Evolutionary conservation across 1,140 invertebrate genomes (phyloP), one percentile per base, ranked within the genome.

Genomic region (Anastrepha ludens): DNA sequence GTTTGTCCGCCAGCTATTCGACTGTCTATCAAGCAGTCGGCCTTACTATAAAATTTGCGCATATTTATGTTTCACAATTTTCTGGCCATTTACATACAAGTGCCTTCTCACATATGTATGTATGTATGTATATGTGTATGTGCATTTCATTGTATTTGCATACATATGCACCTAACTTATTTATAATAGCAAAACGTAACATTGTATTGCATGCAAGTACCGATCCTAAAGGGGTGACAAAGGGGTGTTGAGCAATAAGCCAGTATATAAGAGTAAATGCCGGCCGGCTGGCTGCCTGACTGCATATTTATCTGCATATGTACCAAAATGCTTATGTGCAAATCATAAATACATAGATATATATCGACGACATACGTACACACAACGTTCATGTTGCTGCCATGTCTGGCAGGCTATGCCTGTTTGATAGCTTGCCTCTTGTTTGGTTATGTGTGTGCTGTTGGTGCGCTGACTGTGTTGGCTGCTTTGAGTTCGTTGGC

Each of bases 401-500:
- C 67, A 74, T 74, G 74, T 81, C 74, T 81, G 74, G 50, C 67
- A 78, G 86, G 9, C 67, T 20, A 39, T 20, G 17, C n/a, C 85
- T 86, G 85, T 20, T 15, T 58, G 15, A 55, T 29, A 20, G 55
- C 60, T 17, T 85, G 44, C 55, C 47, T 62, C 13, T 29, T 58
- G 2, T 55, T 81, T 20, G n/a, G 13, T 50, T 70, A 41, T 62
- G 17, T 59, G 58, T 11, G 15, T 64, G 47, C 60, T 64, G 47
- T 29, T 41, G 85, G 41, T 65, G 29, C 15, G 58, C 39, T 86
- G 74, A 47, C n/a, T 81, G 74, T 55, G 29, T 81, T 50, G 29
- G 62, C 47, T 87, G 60, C 58, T 90, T 90, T 89, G 91, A 91
- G 91, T 92, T 92, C 91, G 91, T 92, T 92, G 91, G 91, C 91